These are phyloP conservation scores for Tragelaphus buxtoni DNA, from an alignment of 2,113 vertebrate genomes.

Conservation along the genomic window DNA sequence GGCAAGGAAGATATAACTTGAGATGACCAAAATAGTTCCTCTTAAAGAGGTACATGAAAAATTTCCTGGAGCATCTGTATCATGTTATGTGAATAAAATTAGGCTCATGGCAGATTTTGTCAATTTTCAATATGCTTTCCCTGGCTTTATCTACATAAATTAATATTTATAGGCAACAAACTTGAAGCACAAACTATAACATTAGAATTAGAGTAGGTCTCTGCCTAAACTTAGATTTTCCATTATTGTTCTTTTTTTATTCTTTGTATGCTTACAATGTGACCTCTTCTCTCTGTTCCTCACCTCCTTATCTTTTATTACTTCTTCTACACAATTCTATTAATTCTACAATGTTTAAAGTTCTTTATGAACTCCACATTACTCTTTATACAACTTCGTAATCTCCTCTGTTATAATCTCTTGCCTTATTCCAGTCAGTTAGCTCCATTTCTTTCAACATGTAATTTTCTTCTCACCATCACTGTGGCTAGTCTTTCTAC, in stretches of 20 bases:
- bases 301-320: neutral
- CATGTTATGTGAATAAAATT: neutral
- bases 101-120: neutral
- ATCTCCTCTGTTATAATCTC: neutral
- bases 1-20: neutral
- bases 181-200: neutral
- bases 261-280: neutral
- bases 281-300: neutral
- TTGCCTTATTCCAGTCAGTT: neutral
- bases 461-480: neutral
- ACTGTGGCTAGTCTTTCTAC: neutral
- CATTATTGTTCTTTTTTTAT: neutral
- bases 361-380: neutral
- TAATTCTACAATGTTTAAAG: neutral
- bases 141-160: neutral
- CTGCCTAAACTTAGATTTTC: neutral
- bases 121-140: neutral
- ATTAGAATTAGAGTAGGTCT: neutral
- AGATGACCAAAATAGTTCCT: neutral
- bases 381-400: neutral
- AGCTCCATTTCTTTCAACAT: neutral
- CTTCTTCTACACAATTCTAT: neutral
- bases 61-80: neutral
- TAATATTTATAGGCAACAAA: neutral
- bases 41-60: neutral